phyloP scores from a whole-genome alignment of 2,797 vertebrate species.

The Coreius guichenoti region DNA sequence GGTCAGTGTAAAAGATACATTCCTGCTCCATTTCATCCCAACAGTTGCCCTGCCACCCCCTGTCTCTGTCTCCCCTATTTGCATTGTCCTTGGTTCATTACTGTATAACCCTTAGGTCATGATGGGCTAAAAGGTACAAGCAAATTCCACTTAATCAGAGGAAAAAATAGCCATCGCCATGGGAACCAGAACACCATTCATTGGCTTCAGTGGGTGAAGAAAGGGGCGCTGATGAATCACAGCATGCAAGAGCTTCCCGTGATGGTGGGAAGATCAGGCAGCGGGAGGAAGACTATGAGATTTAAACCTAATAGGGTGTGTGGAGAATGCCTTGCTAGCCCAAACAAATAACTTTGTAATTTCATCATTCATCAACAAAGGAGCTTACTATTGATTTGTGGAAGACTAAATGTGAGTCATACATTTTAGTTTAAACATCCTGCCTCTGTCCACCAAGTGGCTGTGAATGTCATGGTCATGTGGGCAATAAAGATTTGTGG shows the following conservation, averaged over 20 bases:
- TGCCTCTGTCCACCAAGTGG: constrained; percentile 1
- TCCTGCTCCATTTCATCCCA: constrained; percentile 20
- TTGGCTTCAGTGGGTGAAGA: constrained; percentile 54
- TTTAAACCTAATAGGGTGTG: constrained; percentile 56
- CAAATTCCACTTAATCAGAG: constrained; percentile 64
- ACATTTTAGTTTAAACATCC: constrained; percentile 42
- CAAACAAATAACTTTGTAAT: constrained; percentile 56
- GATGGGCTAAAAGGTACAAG: constrained; percentile 61
- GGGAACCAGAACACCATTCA: constrained; percentile 63
- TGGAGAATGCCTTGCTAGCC: constrained; percentile 44
- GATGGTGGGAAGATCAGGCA: constrained; percentile 2
- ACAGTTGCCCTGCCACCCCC: constrained; percentile 19
- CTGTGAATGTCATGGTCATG: background rate
- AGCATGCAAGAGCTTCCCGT: constrained; percentile 45
- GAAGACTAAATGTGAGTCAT: constrained; percentile 49
- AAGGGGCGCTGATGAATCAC: constrained; percentile 61
- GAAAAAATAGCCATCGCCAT: constrained; percentile 65
- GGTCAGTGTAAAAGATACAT: constrained; percentile 9
- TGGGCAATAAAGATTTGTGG: constrained; percentile 9
- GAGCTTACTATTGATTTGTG: constrained; percentile 53
- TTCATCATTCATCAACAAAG: constrained; percentile 55
- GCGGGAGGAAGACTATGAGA: constrained; percentile 40
- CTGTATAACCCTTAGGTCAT: constrained; percentile 46
- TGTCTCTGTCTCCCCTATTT: constrained; percentile 32
- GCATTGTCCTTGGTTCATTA: constrained; percentile 59